Evolutionary conservation across 2,888 invertebrate species (phyloP), one percentile per base, ranked within the genome.

Genomic region (Venusia cambrica): DNA sequence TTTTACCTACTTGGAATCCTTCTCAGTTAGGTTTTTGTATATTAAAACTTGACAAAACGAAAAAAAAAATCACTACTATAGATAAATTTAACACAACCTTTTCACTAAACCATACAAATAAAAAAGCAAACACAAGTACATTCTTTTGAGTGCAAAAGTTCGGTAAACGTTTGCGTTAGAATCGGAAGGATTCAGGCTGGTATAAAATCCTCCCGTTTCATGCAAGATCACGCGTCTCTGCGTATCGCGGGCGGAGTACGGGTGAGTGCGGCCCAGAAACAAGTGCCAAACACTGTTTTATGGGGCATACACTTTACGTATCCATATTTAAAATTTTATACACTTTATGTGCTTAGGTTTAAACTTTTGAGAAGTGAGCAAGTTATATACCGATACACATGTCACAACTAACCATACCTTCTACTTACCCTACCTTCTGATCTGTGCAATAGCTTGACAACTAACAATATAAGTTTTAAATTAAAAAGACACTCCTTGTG

Each of bases 181-280:
- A 75, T 76, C 65, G 67, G 61, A 57, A 47, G 62, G 60, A 66
- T 73, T 68, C 63, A 62, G 68, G 62, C 62, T 38, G 60, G 56
- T 52, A 55, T 57, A 54, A 75, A 78, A 83, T 79, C 83, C 78
- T 53, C 50, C 38, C 38, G 64, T 59, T 62, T 57, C 59, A 81
- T 83, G 83, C 80, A 63, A 45, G 60, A 63, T 66, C 83, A 83
- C 80, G 81, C 70, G 62, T 73, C 64, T 54, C 51, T 66, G 73
- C 76, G 73, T 74, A 70, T 70, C 68, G 61, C 59, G 42, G 49
- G 35, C 24, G 35, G 15, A 5, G 1, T 24, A 27, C 37, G 28
- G 19, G 32, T 18, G 31, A 4, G 11, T 8, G 33, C 28, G 50
- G 43, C 32, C 36, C 22, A 17, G 9, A 20, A 16, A 16, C 25